Evolutionary conservation across 92 coral and sea anemone species (phyloP).

Genomic region (Epizoanthus illoricatus): DNA sequence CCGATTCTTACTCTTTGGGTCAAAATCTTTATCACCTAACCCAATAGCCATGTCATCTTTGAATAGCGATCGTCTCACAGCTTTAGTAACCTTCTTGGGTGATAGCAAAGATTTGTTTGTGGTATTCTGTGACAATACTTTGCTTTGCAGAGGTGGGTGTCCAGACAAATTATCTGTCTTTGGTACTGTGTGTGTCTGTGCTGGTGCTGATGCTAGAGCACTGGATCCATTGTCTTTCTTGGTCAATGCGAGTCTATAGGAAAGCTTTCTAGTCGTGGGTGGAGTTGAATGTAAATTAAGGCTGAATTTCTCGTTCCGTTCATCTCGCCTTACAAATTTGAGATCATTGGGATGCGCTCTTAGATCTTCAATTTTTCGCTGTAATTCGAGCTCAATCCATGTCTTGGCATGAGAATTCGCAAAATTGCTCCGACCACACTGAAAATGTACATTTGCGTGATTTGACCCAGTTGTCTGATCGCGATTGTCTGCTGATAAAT

Average conservation of each 20-base stretch:
- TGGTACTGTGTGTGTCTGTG: constrained; percentile 16
- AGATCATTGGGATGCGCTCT: constrained; percentile 75
- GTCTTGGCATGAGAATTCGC: constrained; percentile 19
- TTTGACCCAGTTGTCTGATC: constrained; percentile 36
- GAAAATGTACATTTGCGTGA: constrained; percentile 29
- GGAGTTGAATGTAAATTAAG: constrained; percentile 32
- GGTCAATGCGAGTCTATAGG: constrained; percentile 36
- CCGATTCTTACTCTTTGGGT: constrained; percentile 62
- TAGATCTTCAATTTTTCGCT: constrained; percentile 68
- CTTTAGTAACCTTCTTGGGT: constrained; percentile 2
- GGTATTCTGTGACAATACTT: constrained; percentile 6
- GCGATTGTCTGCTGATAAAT: constrained; percentile 35
- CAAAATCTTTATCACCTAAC: constrained; percentile 42
- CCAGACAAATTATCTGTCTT: background rate
- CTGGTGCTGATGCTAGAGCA: background rate
- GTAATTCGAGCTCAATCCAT: constrained; percentile 36
- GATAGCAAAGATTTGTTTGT: constrained; percentile 17
- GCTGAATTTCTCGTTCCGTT: constrained; percentile 53
- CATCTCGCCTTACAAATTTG: constrained; percentile 68
- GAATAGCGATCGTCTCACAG: constrained; percentile 60
- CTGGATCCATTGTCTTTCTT: constrained; percentile 19
- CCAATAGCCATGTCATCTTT: constrained; percentile 80
- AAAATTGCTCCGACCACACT: constrained; percentile 9
- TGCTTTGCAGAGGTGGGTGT: background rate
- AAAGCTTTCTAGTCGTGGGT: constrained; percentile 39